These are phyloP conservation scores for Calliphora vicina DNA, from an alignment of 1,140 invertebrate genomes.

Conservation along the genomic window DNA sequence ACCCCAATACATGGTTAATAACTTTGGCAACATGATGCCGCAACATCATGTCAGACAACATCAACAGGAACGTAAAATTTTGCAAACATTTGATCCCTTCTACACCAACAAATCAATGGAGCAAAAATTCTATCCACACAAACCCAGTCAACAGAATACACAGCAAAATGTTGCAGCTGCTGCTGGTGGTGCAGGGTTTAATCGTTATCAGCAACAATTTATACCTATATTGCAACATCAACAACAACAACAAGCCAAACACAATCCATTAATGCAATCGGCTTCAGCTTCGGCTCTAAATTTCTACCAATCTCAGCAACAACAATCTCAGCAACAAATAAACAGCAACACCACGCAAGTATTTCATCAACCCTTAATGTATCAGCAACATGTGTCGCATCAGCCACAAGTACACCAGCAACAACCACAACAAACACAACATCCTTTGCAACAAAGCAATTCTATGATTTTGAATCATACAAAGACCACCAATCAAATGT, in stretches of 20 bases:
- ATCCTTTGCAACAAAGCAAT: constrained; percentile 45
- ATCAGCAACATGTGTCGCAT: constrained; percentile 2
- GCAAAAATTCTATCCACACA: constrained; percentile 17
- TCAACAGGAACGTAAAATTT: constrained; percentile 51
- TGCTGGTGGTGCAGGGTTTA: constrained; percentile 7
- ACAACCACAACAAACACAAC: constrained; percentile 43
- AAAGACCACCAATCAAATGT: constrained; percentile 53
- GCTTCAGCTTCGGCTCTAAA: constrained; percentile 34
- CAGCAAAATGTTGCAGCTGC: background rate
- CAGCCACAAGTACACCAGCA: constrained; percentile 24
- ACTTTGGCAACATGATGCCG: constrained; percentile 22
- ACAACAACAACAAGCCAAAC: background rate
- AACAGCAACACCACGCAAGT: constrained; percentile 37
- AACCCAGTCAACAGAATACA: background rate
- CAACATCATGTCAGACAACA: constrained; percentile 1
- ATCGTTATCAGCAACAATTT: constrained; percentile 42
- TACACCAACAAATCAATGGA: constrained; percentile 47
- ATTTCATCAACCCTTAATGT: constrained; percentile 40
- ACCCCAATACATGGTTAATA: background rate
- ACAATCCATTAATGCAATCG: constrained; percentile 36
- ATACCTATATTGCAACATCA: constrained; percentile 29
- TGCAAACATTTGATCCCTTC: constrained; percentile 61
- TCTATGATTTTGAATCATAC: constrained; percentile 45
- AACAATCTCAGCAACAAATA: constrained; percentile 4
- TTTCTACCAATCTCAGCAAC: constrained; percentile 21